A percentile compares a stretch with the other conserved stretches of the same genome.
These are phyloP conservation scores for Tinamus major DNA, from an alignment of 2,797 vertebrate genomes.

Conservation along the genomic window DNA sequence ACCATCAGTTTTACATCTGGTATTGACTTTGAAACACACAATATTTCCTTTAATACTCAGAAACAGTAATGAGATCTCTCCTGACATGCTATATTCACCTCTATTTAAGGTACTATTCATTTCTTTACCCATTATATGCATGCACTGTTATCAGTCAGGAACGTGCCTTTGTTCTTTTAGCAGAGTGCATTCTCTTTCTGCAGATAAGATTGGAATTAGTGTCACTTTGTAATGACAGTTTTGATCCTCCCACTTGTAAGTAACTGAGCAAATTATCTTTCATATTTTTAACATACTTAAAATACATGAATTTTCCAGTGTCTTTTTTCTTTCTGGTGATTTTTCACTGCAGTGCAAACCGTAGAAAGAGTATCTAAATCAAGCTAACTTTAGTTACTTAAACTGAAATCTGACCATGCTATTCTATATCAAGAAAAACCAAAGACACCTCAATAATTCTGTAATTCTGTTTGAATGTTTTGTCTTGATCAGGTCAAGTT, in stretches of 20 bases:
- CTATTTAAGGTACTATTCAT: constrained; percentile 25
- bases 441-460: neutral
- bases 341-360: neutral
- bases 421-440: neutral
- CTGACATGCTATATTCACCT: neutral
- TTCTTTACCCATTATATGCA: neutral
- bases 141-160: constrained; percentile 44
- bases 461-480: neutral
- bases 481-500: neutral
- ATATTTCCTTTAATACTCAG: constrained; percentile 23
- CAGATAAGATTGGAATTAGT: neutral
- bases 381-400: neutral
- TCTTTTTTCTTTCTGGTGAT: neutral
- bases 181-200: neutral
- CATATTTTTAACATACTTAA: neutral
- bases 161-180: constrained; percentile 34
- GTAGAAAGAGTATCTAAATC: neutral
- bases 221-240: constrained; percentile 3
- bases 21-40: neutral
- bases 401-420: neutral
- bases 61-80: neutral
- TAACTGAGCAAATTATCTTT: neutral
- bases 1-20: neutral
- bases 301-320: neutral
- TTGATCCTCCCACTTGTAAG: neutral